These are phyloP conservation scores for Myotis brandtii DNA, from an alignment of 2,113 vertebrate species.

Conservation along the genomic window DNA sequence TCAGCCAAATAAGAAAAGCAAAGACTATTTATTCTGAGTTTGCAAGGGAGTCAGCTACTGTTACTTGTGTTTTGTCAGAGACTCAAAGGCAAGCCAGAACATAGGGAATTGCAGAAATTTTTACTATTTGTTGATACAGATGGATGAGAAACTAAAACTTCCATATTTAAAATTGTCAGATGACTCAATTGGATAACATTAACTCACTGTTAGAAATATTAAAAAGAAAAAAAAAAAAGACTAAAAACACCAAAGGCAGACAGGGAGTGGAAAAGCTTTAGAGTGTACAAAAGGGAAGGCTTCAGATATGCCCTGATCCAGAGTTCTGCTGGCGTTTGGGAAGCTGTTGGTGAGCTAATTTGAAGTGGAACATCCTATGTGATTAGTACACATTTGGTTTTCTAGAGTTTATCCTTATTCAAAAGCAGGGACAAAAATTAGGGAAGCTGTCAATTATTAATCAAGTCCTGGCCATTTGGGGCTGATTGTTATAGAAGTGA, in stretches of 20 bases:
- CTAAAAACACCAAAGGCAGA: not conserved
- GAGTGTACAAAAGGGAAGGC: not conserved
- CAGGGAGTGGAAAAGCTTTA: not conserved
- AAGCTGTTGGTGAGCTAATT: not conserved
- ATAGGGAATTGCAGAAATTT: conserved; percentile 55
- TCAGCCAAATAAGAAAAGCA: not conserved
- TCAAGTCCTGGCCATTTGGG: not conserved
- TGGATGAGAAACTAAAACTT: conserved; percentile 58
- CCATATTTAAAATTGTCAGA: conserved; percentile 57
- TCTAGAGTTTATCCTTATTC: not conserved
- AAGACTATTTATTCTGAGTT: not conserved
- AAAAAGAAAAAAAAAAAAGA: not conserved
- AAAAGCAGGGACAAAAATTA: not conserved
- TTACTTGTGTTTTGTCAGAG: not conserved
- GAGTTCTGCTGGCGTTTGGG: not conserved
- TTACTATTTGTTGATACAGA: conserved; percentile 62
- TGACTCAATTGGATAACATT: conserved; percentile 62
- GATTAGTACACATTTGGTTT: not conserved
- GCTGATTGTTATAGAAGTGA: not conserved
- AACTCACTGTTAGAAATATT: conserved; percentile 47
- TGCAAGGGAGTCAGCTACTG: not conserved
- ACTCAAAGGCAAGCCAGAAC: not conserved
- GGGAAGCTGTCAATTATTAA: not conserved
- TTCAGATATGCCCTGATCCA: not conserved
- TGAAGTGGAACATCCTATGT: not conserved